Base-by-base conservation (phyloP, 2,113 vertebrate genomes). In the Leiothrix lutea region DNA sequence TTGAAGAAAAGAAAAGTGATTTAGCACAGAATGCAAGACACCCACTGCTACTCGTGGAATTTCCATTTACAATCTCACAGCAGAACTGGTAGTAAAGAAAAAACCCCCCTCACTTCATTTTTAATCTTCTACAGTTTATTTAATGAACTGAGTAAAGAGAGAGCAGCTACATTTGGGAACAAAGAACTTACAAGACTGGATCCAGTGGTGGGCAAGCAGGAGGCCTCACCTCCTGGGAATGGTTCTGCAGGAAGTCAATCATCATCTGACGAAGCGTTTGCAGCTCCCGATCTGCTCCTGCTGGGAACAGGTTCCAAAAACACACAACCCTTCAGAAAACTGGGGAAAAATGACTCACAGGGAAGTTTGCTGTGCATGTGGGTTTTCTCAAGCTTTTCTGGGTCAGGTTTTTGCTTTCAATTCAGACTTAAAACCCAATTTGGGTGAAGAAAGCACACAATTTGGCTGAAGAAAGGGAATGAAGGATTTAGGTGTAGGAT, bases 241-340 rank as follows among this genome's bases (percentile, higher is more conserved):
- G 98, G 95, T 99, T 99, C 98, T 99, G 99, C 14, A 99, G 97
- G 94, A 99, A 98, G 90, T 99, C 98, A 17, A 99, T 97, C 98
- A 99, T 99, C 51, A 98, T 93, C 90, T 98, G 98, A 24, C 99
- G 97, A 21, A 99, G 96, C 0, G 98, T 98, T 71, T 97, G 98
- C 83, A 99, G 97, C 78, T 98, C 98, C 72, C 99, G 93, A 90
- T 99, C 98, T 9, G 98, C 97, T 83, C 98, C 99, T 98, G 97
- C 36, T 66, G 84, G 83, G 66, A 33, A 80, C 25, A 89, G 35
- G 89, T 35, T 21, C 70, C 51, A 65, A 29, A 54, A 65, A 38
- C 14, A 0, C 0, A 48, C 11, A 92, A 2, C 4, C 5, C 51
- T 58, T 85, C 42, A 92, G 58, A 35, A 86, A 88, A 82, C 29